Evolutionary conservation across 2,888 invertebrate genomes (phyloP).

Genomic region (Cheilosia impressa): DNA sequence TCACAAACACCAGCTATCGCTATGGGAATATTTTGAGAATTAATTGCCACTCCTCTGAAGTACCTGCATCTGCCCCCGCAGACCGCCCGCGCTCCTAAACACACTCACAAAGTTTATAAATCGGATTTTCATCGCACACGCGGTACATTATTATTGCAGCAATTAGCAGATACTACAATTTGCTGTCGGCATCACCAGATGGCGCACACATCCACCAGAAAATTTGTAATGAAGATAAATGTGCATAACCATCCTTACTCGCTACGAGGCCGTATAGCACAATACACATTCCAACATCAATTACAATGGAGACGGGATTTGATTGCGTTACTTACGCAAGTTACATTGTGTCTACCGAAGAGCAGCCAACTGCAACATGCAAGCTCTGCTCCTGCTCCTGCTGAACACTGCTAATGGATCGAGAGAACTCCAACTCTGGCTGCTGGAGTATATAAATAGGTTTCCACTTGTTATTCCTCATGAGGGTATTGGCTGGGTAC

Average conservation of each 20-base stretch:
- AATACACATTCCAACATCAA: constrained; percentile 51
- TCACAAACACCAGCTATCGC: constrained; percentile 23
- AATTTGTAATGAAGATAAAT: constrained; percentile 72
- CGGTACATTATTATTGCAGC: constrained; percentile 66
- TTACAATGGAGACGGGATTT: constrained; percentile 58
- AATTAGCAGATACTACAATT: constrained; percentile 71
- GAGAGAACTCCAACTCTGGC: not conserved
- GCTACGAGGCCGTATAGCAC: constrained; percentile 4
- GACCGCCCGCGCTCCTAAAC: not conserved
- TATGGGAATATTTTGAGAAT: constrained; percentile 47
- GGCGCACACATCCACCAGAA: constrained; percentile 53
- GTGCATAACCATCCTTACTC: constrained; percentile 68
- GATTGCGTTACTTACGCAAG: constrained; percentile 67
- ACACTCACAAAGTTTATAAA: constrained; percentile 37
- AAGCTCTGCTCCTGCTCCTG: not conserved
- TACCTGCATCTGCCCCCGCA: not conserved
- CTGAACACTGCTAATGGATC: constrained; percentile 31
- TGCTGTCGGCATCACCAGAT: constrained; percentile 70
- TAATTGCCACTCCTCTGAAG: constrained; percentile 47
- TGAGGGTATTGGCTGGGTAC: not conserved
- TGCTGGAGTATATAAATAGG: constrained; percentile 60
- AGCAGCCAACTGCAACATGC: constrained; percentile 45
- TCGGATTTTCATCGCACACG: constrained; percentile 70
- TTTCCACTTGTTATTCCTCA: constrained; percentile 48
- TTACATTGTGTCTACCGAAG: constrained; percentile 42